These are phyloP conservation scores for Saxidomus purpurata DNA, from an alignment of 1,140 invertebrate species.

Conservation along the genomic window DNA sequence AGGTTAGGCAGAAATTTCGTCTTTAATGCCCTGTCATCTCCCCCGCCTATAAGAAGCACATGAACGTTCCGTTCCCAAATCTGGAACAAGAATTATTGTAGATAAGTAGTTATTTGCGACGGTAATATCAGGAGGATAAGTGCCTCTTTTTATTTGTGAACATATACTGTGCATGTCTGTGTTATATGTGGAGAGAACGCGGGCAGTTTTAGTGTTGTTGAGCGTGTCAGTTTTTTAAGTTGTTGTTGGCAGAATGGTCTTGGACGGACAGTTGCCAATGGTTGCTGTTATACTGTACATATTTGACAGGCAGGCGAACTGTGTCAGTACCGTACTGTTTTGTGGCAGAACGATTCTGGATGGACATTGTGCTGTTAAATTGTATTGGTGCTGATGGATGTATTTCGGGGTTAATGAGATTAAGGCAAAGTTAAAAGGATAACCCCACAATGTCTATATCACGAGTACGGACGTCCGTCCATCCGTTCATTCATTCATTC, in stretches of 20 bases:
- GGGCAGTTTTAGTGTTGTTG: not conserved
- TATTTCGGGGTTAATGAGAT: not conserved
- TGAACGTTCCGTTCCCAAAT: conserved; percentile 43
- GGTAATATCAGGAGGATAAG: not conserved
- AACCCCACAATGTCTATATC: not conserved
- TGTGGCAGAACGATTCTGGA: no score
- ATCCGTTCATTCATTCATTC: no score
- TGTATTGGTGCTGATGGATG: no score
- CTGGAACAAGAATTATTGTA: conserved; percentile 38
- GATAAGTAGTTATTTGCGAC: not conserved
- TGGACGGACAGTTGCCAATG: no score
- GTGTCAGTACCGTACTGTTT: no score
- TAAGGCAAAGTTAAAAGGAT: not conserved
- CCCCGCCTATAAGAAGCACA: conserved; percentile 47
- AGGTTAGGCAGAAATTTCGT: conserved; percentile 4
- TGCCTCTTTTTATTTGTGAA: not conserved
- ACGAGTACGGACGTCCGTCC: not conserved
- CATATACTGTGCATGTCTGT: not conserved
- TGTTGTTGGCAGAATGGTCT: no score
- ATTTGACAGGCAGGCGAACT: no score
- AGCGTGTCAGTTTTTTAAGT: no score
- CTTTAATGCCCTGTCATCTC: conserved; percentile 45
- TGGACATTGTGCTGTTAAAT: no score
- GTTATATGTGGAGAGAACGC: not conserved
- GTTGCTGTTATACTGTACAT: no score